A percentile compares a stretch with the other conserved stretches of the same genome.
Conservation (phyloP, 2,797 vertebrate genomes). For the Mallotus villosus region DNA sequence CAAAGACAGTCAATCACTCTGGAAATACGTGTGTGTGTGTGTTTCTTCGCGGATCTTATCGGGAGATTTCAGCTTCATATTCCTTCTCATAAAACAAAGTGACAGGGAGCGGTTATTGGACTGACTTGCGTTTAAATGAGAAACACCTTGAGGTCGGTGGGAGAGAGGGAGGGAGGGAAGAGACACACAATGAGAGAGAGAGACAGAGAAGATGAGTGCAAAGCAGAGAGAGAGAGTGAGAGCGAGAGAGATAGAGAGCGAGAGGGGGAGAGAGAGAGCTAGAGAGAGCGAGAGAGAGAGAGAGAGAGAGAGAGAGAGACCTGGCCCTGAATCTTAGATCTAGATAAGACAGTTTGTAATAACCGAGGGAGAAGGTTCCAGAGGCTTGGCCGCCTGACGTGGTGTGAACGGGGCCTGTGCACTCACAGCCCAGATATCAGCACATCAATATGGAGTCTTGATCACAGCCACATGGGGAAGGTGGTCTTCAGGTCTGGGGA, state of each 20-base stretch:
- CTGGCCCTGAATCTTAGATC: no score
- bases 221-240: background rate
- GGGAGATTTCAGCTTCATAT: constrained; percentile 1
- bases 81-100: constrained; percentile 2
- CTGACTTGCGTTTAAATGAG: background rate
- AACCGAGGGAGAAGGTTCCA: constrained; percentile 1
- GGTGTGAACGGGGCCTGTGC: constrained; percentile 30
- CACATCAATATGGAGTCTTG: constrained; percentile 41
- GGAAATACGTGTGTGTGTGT: background rate
- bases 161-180: background rate
- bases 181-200: background rate
- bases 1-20: background rate
- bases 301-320: background rate
- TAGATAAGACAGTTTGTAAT: background rate
- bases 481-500: constrained; percentile 35
- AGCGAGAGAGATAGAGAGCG: background rate
- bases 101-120: background rate
- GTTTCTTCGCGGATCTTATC: constrained; percentile 9
- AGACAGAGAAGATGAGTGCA: background rate
- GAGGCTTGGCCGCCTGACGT: constrained; percentile 24
- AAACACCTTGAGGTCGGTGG: background rate
- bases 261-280: background rate
- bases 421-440: constrained; percentile 17
- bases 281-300: background rate
- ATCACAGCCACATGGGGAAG: constrained; percentile 40